Percentiles rank a stretch among this genome's conserved stretches.
phyloP scores from a whole-genome alignment of 2,113 vertebrate species.

The Spermophilus dauricus region DNA sequence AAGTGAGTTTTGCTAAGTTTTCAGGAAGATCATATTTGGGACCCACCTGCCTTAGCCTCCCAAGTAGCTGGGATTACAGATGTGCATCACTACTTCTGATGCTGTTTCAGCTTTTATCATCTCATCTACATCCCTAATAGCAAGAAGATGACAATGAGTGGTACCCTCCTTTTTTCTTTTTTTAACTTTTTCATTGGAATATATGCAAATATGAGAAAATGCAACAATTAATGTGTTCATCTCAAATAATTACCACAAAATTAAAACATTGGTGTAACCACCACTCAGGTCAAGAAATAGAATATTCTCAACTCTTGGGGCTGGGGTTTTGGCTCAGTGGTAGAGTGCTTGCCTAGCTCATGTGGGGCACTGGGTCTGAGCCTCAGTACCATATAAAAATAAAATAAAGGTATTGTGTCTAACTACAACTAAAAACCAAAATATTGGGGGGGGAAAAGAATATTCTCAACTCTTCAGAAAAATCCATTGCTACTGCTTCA shows the following conservation, averaged over 20 bases:
- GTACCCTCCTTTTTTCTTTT: neutral
- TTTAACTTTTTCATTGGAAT: slow-evolving; percentile 25
- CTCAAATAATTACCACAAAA: neutral
- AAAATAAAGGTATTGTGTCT: too few relatives aligned
- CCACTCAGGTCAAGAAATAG: neutral
- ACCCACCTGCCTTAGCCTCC: neutral
- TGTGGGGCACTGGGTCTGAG: too few relatives aligned
- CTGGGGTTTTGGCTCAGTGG: too few relatives aligned
- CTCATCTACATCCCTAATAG: neutral
- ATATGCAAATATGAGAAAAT: neutral
- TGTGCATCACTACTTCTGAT: neutral
- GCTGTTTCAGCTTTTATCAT: neutral
- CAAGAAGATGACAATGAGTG: neutral
- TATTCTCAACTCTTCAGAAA: slow-evolving; percentile 3
- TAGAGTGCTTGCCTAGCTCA: too few relatives aligned
- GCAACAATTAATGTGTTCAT: neutral
- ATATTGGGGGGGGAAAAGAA: neutral
- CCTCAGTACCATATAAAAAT: too few relatives aligned
- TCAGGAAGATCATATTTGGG: neutral
- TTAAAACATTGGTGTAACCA: neutral
- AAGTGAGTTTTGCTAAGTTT: neutral
- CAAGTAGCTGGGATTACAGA: neutral
- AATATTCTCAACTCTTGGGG: too few relatives aligned
- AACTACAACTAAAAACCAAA: too few relatives aligned
- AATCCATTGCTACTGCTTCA: neutral